Percentiles rank a stretch among this genome's conserved stretches.
Evolutionary conservation across 1,140 invertebrate species (phyloP).

Genomic region (Drosophila bocki): DNA sequence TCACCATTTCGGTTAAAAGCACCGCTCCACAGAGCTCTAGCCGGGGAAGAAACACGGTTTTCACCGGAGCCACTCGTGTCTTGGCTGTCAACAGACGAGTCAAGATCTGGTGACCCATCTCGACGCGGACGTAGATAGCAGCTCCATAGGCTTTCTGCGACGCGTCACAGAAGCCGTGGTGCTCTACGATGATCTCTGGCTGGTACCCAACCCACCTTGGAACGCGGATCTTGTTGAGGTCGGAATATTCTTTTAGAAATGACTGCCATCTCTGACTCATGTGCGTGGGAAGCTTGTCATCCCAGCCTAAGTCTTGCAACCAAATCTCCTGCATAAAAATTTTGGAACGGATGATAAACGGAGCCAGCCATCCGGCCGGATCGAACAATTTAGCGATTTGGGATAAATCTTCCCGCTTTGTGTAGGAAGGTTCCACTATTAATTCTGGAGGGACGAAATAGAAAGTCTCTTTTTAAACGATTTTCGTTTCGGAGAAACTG

Average conservation of each 20-base stretch:
- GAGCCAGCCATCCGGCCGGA: conserved; percentile 35
- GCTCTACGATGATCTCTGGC: background rate
- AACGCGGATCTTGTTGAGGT: background rate
- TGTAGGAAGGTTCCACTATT: too few relatives aligned
- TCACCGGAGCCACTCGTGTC: too few relatives aligned
- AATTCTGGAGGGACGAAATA: background rate
- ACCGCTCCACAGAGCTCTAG: too few relatives aligned
- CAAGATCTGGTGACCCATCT: background rate
- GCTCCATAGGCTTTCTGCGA: background rate
- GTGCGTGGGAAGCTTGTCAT: background rate
- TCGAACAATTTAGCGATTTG: too few relatives aligned
- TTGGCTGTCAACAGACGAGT: too few relatives aligned
- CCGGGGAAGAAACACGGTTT: too few relatives aligned
- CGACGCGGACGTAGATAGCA: background rate
- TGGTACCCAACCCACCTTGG: background rate
- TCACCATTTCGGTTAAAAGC: too few relatives aligned
- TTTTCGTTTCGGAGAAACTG: too few relatives aligned
- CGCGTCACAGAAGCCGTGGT: too few relatives aligned
- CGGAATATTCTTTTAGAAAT: background rate
- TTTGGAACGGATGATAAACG: conserved; percentile 67
- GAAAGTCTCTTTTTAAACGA: background rate
- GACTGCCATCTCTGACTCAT: background rate
- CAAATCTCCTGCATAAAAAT: background rate
- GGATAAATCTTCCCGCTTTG: too few relatives aligned
- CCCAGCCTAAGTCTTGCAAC: background rate